Conservation (phyloP, 2,888 invertebrate genomes). For the Nemotelus nigrinus region DNA sequence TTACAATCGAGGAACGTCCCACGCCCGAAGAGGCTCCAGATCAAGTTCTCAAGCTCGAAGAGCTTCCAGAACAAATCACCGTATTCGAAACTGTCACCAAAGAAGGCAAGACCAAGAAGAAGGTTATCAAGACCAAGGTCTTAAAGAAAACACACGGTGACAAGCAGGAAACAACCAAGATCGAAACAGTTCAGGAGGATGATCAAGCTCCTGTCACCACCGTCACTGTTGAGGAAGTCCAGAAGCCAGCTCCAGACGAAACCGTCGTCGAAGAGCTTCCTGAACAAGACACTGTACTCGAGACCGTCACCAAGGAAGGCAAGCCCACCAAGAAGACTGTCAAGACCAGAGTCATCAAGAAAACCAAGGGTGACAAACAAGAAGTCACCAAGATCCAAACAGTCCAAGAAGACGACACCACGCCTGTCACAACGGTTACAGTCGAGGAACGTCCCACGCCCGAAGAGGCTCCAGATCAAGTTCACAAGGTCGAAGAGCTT, state of each 20-base stretch:
- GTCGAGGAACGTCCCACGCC: conserved; percentile 56
- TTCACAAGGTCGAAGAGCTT: conserved; percentile 55
- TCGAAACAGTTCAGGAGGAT: conserved; percentile 61
- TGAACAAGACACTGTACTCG: conserved; percentile 61
- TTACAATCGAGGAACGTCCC: too few relatives aligned
- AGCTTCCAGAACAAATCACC: too few relatives aligned
- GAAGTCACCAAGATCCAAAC: conserved; percentile 61
- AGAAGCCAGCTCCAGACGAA: too few relatives aligned
- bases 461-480: conserved; percentile 48
- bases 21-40: too few relatives aligned
- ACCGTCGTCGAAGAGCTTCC: conserved; percentile 56
- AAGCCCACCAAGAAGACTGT: conserved; percentile 56
- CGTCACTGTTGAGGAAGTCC: too few relatives aligned
- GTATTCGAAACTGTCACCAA: too few relatives aligned
- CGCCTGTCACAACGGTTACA: conserved; percentile 56
- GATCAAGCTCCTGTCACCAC: conserved; percentile 50
- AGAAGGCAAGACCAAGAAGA: conserved; percentile 49
- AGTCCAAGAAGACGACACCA: conserved; percentile 57
- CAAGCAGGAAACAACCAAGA: conserved; percentile 65
- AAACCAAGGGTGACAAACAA: conserved; percentile 53
- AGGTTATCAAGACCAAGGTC: conserved; percentile 61
- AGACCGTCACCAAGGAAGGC: conserved; percentile 63
- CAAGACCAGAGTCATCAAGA: conserved; percentile 53
- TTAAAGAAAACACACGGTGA: conserved; percentile 64
- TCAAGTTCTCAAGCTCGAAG: too few relatives aligned